Evolutionary conservation across 2,797 vertebrate genomes (phyloP), one percentile per base, ranked within the genome.

Genomic region (Adrianichthys oophorus): DNA sequence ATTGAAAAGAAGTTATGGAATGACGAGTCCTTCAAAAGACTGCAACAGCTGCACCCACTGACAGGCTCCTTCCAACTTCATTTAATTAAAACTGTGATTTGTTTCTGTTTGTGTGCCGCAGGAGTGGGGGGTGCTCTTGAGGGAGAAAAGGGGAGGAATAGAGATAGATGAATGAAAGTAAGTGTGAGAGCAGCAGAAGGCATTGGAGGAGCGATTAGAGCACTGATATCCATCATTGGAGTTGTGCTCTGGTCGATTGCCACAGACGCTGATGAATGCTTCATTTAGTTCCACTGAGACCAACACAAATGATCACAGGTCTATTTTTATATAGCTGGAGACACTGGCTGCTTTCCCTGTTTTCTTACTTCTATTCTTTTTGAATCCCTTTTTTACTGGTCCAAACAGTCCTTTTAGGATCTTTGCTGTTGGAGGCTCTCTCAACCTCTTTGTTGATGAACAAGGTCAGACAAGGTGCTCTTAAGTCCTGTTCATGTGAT

Each of bases 151-250:
- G 23, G 44, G 32, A 48, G 76, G 56, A 76, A 81, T 79, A 83
- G 77, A 83, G 83, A 87, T 83, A 84, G 76, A 83, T 70, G 72
- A 66, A 80, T 79, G 74, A 80, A 84, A 87, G 79, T 83, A 70
- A 65, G 82, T 76, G 80, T 72, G 87, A 84, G 85, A 78, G 83
- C 84, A 84, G 81, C 81, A 82, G 85, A 82, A 85, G 84, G 83
- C 80, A 84, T 84, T 50, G 66, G 78, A 87, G 78, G 85, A 89
- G 84, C 84, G 76, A 89, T 90, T 90, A 90, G 84, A 84, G 83
- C 62, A 19, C 79, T 58, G 79, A 76, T 76, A 90, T 90, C 87
- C 85, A 89, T 90, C 90, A 89, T 44, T 71, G 69, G 61, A 78
- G 83, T 72, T 54, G 69, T 40, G 21, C 77, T 73, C 73, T 80